A percentile compares a stretch with the other conserved stretches of the same genome.
Conservation (phyloP, 2,797 vertebrate species). For the Mus minutoides region DNA sequence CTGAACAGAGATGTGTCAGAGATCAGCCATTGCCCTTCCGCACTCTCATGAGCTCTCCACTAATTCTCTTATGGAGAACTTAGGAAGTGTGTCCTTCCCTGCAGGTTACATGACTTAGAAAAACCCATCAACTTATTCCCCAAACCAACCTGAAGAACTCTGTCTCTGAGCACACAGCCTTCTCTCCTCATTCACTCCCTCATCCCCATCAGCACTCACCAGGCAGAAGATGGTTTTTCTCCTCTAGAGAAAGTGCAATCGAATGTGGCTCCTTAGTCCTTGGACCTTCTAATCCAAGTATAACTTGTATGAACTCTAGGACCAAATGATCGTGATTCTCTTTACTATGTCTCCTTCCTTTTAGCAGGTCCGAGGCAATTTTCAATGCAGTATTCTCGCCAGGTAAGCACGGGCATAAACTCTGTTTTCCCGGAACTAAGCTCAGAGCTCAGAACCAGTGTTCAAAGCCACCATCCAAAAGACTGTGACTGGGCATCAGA, state of each 20-base stretch:
- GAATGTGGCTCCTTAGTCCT: not conserved
- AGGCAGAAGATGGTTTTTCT: not conserved
- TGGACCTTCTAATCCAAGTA: not conserved
- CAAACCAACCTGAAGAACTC: not conserved
- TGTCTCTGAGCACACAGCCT: not conserved
- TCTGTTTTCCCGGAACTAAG: not conserved
- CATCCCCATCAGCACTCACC: conserved; percentile 1
- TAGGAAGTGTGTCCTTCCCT: not conserved
- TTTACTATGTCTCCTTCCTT: not conserved
- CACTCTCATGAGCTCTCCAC: not conserved
- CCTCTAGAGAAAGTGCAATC: not conserved
- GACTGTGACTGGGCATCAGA: too few species aligned
- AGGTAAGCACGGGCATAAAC: not conserved
- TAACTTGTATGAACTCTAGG: not conserved
- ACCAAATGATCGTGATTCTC: not conserved
- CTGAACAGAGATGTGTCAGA: not conserved
- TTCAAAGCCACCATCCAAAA: not conserved
- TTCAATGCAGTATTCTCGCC: not conserved
- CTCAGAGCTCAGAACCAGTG: not conserved
- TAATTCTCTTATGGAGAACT: not conserved
- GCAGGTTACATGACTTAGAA: not conserved
- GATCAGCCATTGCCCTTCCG: not conserved
- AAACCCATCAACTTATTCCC: not conserved
- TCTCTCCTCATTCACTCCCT: not conserved
- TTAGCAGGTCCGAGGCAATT: not conserved